phyloP scores from a whole-genome alignment of 2,113 vertebrate genomes.

The Muscicapa adusta region DNA sequence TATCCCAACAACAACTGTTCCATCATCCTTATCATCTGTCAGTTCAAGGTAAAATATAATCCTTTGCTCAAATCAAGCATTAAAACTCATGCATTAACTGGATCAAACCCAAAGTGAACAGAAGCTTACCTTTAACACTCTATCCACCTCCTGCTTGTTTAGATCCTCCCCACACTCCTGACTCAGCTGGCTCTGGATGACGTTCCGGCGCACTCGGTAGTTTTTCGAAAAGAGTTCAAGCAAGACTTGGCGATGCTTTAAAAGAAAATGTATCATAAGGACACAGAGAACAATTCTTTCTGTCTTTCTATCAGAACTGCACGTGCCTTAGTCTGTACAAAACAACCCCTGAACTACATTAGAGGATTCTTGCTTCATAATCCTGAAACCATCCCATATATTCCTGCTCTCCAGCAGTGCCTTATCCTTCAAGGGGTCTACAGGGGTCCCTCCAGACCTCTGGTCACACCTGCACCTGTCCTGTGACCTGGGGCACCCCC shows the following conservation, averaged over 20 bases:
- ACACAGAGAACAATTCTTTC: background rate
- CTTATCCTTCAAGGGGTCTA: background rate
- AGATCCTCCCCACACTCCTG: constrained; percentile 87
- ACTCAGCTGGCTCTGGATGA: constrained; percentile 81
- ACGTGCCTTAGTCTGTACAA: fast-evolving
- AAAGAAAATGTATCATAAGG: background rate
- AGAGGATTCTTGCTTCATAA: background rate
- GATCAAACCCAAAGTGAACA: background rate
- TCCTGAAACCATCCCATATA: background rate
- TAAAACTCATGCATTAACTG: background rate
- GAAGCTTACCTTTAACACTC: constrained; percentile 84
- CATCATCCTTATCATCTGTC: background rate
- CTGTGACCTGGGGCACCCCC: background rate
- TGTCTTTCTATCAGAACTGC: background rate
- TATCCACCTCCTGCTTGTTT: constrained; percentile 88
- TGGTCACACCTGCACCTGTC: background rate
- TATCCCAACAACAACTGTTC: background rate
- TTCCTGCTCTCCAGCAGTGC: background rate
- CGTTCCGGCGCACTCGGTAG: constrained; percentile 84
- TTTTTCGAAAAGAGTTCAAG: constrained; percentile 92
- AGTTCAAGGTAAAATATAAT: background rate
- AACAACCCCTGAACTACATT: background rate
- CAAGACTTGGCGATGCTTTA: constrained; percentile 88
- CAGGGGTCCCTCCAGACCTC: background rate
- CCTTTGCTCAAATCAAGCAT: background rate